Base-by-base conservation (phyloP, 2,888 invertebrate species). In the Watsonalla cultraria region DNA sequence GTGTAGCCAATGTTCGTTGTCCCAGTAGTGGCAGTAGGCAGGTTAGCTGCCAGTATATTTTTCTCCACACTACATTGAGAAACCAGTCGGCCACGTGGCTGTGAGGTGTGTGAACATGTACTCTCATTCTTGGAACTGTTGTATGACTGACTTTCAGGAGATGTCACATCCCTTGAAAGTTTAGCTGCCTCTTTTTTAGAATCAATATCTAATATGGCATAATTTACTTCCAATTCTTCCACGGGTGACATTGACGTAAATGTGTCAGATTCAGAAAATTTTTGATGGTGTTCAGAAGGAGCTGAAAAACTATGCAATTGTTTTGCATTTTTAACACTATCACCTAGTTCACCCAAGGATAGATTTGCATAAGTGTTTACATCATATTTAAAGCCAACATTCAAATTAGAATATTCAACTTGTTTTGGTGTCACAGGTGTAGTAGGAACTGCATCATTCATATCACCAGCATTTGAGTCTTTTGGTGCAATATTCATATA, bases 171-270 rank as follows among this genome's bases (percentile, higher is more conserved):
- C 53, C 72, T 76, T 5, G 71, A 54, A 0, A 61, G 53, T 65
- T 78, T 81, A 8, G 59, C 52, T 9, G 64, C 71, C 57, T 86
- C 86, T 65, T 91, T 92, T 59, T 87, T 92, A 8, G 90, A 86
- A 66, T 95, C 94, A 70, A 97, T 92, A 78, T 96, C 96, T 61
- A 97, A 86, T 61, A 95, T 93, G 6, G 95, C 95, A 84, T 97
- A 97, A 80, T 96, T 96, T 0, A 96, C 82, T 76, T 86, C 82
- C 57, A 85, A 60, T 61, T 86, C 82, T 70, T 86, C 82, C 34
- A 86, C 78, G 35, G 86, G 84, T 48, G 91, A 84, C 78, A 89
- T 76, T 13, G 88, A 87, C 13, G 81, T 74, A 58, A 83, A 82
- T 39, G 84, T 86, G 57, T 90, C 90, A n/a, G 84, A 88, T 64